Base-by-base conservation (phyloP, 2,888 invertebrate genomes). In the Minunthozetes semirufus region DNA sequence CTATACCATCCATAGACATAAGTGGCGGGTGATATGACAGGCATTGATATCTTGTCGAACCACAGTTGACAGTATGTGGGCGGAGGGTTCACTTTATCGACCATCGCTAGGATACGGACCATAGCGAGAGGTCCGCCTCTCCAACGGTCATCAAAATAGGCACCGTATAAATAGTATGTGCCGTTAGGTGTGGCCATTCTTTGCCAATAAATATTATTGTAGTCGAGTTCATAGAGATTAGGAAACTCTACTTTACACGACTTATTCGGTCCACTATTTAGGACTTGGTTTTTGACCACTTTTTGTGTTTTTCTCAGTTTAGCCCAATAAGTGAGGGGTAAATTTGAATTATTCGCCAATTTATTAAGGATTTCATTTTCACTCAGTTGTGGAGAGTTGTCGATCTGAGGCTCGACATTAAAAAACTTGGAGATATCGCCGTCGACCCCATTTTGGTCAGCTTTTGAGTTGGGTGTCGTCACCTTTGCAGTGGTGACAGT, bases 161-260 rank as follows among this genome's bases (percentile, higher is more conserved):
- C 94, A 13, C 93, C 93, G 83, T 90, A 94, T 27, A 94, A 84
- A 82, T 93, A 92, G 81, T 94, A 94, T 1, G 92, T 92, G 22
- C 77, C 79, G 80, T 93, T 91, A 53, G 88, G 87, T 8, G 91
- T 89, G 79, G 88, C 87, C 82, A 93, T 82, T 71, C 90, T 91
- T 84, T 94, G 94, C 94, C 94, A 94, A 83, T 94, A 94, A 74
- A 92, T 88, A 82, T 94, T 94, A 84, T 93, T 93, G 85, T 93
- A 94, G 82, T 94, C 92, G 78, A 94, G 85, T 81, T 94, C 94
- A 83, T 91, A 93, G 79, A 94, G 89, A 76, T 89, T 91, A 0
- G 94, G 94, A 68, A 78, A 80, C 33, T 78, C 77, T 13, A 76
- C 77, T 63, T 66, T 42, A 74, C 80, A 80, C 15, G 78, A 76